Percentiles rank a stretch among this genome's conserved stretches.
phyloP scores from a whole-genome alignment of 2,888 invertebrate species.

The Pristionchus japonicus region DNA sequence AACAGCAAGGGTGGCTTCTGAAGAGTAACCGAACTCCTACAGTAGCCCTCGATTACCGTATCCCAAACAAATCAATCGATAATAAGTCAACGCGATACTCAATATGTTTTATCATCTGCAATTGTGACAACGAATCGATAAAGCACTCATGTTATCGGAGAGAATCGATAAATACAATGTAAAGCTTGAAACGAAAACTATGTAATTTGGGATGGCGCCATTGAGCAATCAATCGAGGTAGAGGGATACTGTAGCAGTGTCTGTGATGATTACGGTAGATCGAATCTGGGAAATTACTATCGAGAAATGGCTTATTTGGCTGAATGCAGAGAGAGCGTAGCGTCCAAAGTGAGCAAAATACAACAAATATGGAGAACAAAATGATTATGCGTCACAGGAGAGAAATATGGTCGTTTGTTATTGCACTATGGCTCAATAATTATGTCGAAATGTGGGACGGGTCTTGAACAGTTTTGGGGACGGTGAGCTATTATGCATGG shows the following conservation, averaged over 20 bases:
- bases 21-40: background rate
- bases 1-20: constrained; percentile 14
- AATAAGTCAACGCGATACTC: background rate
- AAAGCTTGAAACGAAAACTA: constrained; percentile 11
- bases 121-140: constrained; percentile 11
- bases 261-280: constrained; percentile 17
- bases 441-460: background rate
- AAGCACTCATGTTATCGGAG: background rate
- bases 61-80: background rate
- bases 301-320: background rate
- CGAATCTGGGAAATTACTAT: background rate
- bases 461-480: background rate
- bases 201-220: background rate
- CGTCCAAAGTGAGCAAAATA: background rate
- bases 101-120: background rate
- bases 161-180: background rate
- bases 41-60: background rate
- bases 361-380: background rate
- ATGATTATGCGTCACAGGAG: background rate
- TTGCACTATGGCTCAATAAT: background rate
- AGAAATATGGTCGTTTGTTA: no score
- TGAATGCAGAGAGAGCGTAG: background rate
- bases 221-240: constrained; percentile 28
- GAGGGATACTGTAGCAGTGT: constrained; percentile 15
- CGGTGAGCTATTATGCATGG: background rate